Conservation (phyloP, 1,140 invertebrate genomes). For the Drosophila hydei region DNA sequence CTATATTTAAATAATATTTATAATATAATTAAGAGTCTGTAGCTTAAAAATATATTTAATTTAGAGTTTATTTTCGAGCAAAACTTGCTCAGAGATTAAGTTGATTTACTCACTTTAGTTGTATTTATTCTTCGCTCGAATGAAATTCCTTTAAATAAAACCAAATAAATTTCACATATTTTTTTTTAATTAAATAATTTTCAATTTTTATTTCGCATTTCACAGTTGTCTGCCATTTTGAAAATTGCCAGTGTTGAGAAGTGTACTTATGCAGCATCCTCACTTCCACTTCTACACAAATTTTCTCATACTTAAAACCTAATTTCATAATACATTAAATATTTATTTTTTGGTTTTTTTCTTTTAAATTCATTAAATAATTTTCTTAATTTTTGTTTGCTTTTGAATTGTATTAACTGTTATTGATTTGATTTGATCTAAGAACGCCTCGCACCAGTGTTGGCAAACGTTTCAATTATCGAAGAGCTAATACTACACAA, state of each 20-base stretch:
- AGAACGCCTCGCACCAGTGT: constrained; percentile 56
- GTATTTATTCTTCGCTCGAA: too few species aligned
- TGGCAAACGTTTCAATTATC: constrained; percentile 46
- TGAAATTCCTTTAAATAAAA: neutral
- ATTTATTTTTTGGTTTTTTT: constrained; percentile 21
- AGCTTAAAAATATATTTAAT: too few species aligned
- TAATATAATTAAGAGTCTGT: too few species aligned
- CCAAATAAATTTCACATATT: neutral
- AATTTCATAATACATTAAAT: constrained; percentile 40
- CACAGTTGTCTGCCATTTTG: constrained; percentile 30
- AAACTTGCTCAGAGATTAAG: too few species aligned
- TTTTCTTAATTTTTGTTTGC: constrained; percentile 6
- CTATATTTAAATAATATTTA: too few species aligned
- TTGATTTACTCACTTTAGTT: too few species aligned
- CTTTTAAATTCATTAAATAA: constrained; percentile 13
- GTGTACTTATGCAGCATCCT: constrained; percentile 49
- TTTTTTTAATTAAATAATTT: constrained; percentile 69
- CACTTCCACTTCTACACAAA: constrained; percentile 37
- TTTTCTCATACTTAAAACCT: constrained; percentile 38
- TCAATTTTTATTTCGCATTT: constrained; percentile 60
- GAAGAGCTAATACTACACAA: constrained; percentile 56
- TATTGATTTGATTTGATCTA: constrained; percentile 45
- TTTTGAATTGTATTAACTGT: constrained; percentile 1
- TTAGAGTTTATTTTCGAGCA: too few species aligned
- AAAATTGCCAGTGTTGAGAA: constrained; percentile 48